Evolutionary conservation across 2,113 vertebrate species (phyloP).

Genomic region (Rana temporaria): DNA sequence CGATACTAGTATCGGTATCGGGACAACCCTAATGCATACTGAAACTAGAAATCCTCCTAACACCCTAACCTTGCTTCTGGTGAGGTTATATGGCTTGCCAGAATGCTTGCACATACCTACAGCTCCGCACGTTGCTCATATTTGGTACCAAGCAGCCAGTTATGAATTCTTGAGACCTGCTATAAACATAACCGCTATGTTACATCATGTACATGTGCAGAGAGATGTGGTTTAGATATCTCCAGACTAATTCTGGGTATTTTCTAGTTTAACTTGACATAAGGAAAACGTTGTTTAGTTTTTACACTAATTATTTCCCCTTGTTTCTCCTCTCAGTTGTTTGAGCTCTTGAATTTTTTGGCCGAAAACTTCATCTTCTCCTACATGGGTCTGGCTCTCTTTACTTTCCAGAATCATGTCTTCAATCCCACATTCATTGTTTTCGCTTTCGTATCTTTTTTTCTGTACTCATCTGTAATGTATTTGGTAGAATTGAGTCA

Average conservation of each 20-base stretch:
- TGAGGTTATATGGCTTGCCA: too few species aligned
- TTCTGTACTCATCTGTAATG: neutral
- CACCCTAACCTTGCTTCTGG: too few species aligned
- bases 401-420: conserved; percentile 96
- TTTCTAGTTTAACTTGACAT: neutral
- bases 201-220: too few species aligned
- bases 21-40: too few species aligned
- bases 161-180: too few species aligned
- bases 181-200: too few species aligned
- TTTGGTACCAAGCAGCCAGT: too few species aligned
- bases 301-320: conserved; percentile 30
- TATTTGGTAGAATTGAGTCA: neutral
- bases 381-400: conserved; percentile 96
- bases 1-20: too few species aligned
- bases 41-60: too few species aligned
- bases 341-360: conserved; percentile 97
- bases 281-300: neutral
- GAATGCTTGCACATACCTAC: too few species aligned
- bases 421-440: conserved; percentile 94
- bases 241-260: neutral
- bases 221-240: too few species aligned
- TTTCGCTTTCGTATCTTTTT: conserved; percentile 95
- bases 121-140: too few species aligned
- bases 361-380: conserved; percentile 99
- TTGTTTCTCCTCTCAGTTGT: conserved; percentile 80